Percentiles rank a stretch among this genome's conserved stretches.
Evolutionary conservation across 1,140 invertebrate species (phyloP).

Genomic region (Hirudo medicinalis): DNA sequence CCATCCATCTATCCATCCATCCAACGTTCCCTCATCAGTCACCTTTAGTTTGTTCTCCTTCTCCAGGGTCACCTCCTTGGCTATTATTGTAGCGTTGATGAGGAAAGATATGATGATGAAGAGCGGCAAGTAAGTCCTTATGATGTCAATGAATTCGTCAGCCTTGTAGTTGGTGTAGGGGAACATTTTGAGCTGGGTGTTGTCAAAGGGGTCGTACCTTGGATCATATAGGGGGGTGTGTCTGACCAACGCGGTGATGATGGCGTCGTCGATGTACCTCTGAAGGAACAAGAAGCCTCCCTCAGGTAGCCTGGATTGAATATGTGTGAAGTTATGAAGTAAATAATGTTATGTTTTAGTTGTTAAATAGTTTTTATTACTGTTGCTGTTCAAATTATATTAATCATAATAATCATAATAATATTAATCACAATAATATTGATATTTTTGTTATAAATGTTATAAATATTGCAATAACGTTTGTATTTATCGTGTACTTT

Average conservation of each 20-base stretch:
- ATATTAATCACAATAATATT: not conserved
- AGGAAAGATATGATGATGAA: constrained; percentile 55
- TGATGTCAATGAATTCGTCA: constrained; percentile 33
- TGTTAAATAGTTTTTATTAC: not conserved
- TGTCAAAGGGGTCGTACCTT: constrained; percentile 22
- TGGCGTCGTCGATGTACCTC: constrained; percentile 47
- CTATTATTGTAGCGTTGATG: constrained; percentile 32
- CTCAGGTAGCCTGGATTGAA: constrained; percentile 42
- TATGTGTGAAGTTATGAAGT: not conserved
- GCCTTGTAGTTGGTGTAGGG: constrained; percentile 36
- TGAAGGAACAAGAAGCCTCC: constrained; percentile 55
- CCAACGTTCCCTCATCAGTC: not conserved
- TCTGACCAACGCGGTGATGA: constrained; percentile 34
- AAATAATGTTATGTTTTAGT: no score
- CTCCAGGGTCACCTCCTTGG: constrained; percentile 36
- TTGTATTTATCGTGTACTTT: no score
- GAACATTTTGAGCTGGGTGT: constrained; percentile 44
- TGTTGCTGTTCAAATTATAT: not conserved
- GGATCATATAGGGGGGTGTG: constrained; percentile 12
- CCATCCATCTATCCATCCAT: not conserved
- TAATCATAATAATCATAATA: not conserved
- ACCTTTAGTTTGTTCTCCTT: constrained; percentile 40
- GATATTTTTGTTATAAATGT: not conserved
- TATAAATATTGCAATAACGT: not conserved
- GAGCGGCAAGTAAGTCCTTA: constrained; percentile 48